Evolutionary conservation across 92 coral and sea anemone species (phyloP).

Genomic region (Anthopleura xanthogrammica): DNA sequence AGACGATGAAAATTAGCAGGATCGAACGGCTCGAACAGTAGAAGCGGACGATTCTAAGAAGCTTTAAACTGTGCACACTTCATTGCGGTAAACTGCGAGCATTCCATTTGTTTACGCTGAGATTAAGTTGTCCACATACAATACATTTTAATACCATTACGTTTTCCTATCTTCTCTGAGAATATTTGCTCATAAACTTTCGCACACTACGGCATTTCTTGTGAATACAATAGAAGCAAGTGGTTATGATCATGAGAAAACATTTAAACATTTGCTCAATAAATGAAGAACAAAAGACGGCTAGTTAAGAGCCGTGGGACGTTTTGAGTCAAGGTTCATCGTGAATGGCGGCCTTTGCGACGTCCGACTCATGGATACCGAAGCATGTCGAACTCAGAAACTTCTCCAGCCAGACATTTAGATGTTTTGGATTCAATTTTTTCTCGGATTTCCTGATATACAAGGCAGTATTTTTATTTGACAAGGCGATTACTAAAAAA

Average conservation of each 20-base stretch:
- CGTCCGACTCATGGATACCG: no score
- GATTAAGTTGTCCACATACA: conserved; percentile 9
- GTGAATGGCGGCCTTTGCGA: no score
- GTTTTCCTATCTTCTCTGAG: conserved; percentile 13
- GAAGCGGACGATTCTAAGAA: background rate
- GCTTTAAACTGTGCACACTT: background rate
- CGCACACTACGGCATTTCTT: conserved; percentile 31
- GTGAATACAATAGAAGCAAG: conserved; percentile 7
- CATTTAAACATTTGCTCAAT: conserved; percentile 9
- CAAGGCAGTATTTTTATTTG: no score
- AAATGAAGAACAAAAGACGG: background rate
- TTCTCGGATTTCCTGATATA: no score
- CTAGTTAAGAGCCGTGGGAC: conserved; percentile 21
- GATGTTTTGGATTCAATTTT: no score
- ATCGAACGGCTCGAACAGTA: no score
- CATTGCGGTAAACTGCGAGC: background rate
- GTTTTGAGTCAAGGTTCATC: background rate
- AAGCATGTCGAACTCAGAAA: no score
- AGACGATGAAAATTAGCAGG: no score
- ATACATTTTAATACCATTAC: background rate
- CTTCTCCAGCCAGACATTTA: no score
- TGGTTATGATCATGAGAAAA: conserved; percentile 12
- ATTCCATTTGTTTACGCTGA: background rate
- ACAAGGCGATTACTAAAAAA: no score
- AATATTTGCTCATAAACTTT: conserved; percentile 34